Evolutionary conservation across 2,888 invertebrate species (phyloP).

Genomic region (Eilema griseolum): DNA sequence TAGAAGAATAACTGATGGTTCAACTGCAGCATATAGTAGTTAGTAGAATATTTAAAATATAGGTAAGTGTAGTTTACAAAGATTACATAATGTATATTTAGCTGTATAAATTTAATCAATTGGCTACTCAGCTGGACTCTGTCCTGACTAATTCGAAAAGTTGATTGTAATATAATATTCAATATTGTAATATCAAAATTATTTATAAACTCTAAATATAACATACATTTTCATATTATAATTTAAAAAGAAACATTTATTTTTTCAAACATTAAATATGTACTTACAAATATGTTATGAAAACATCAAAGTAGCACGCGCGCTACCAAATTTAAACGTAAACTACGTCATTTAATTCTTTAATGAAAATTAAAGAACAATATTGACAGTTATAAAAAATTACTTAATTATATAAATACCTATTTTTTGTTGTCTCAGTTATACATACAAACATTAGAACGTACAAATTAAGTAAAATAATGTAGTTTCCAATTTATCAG

Average conservation of each 20-base stretch:
- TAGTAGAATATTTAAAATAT: neutral
- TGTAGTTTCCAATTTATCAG: neutral
- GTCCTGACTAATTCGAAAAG: neutral
- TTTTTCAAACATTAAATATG: neutral
- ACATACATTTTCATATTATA: neutral
- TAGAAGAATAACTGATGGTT: neutral
- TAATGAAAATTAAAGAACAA: neutral
- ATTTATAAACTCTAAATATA: neutral
- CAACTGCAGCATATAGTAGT: neutral
- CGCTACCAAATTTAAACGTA: conserved; percentile 7
- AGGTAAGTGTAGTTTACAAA: neutral
- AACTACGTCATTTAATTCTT: neutral
- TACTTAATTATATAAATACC: neutral
- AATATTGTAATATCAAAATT: neutral
- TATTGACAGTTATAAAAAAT: neutral
- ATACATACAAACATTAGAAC: neutral
- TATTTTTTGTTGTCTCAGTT: neutral
- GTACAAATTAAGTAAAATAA: neutral
- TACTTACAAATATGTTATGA: neutral
- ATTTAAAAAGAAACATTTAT: neutral
- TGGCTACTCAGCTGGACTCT: neutral
- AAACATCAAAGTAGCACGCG: conserved; percentile 2
- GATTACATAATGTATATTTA: neutral
- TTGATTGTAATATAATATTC: no score
- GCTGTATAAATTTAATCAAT: neutral